phyloP scores from a whole-genome alignment of 1,140 invertebrate species.

The Bombus fervidus region DNA sequence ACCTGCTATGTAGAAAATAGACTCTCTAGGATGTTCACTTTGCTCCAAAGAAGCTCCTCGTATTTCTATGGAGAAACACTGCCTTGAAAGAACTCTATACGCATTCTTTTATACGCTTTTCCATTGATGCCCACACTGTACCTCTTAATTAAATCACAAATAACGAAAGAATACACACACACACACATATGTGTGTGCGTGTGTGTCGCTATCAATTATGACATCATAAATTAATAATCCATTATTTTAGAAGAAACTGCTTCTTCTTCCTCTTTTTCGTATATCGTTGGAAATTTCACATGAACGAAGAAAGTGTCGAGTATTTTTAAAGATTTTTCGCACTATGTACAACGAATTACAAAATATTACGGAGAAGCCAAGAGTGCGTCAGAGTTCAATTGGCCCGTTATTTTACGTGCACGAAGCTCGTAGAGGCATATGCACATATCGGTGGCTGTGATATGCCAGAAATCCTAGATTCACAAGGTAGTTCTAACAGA shows the following conservation, averaged over 20 bases:
- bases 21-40: slow-evolving; percentile 55
- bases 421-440: slow-evolving; percentile 41
- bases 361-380: slow-evolving; percentile 18
- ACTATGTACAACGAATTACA: slow-evolving; percentile 32
- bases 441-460: slow-evolving; percentile 43
- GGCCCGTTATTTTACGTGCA: slow-evolving; percentile 20
- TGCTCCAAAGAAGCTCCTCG: slow-evolving; percentile 35
- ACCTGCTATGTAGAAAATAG: slow-evolving; percentile 71
- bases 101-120: slow-evolving; percentile 47
- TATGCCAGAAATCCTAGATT: slow-evolving; percentile 40
- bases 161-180: neutral
- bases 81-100: slow-evolving; percentile 49
- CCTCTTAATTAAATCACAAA: neutral
- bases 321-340: neutral
- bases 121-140: slow-evolving; percentile 1
- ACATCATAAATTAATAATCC: neutral
- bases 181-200: accelerated
- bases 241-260: neutral
- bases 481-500: slow-evolving; percentile 5
- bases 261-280: neutral
- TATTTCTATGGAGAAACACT: slow-evolving; percentile 38
- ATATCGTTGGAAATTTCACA: neutral
- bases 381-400: slow-evolving; percentile 38
- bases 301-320: neutral
- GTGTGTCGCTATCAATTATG: too few species aligned